Percentiles rank a stretch among this genome's conserved stretches.
phyloP scores from a whole-genome alignment of 1,140 invertebrate genomes.

The Phocides pigmalion region DNA sequence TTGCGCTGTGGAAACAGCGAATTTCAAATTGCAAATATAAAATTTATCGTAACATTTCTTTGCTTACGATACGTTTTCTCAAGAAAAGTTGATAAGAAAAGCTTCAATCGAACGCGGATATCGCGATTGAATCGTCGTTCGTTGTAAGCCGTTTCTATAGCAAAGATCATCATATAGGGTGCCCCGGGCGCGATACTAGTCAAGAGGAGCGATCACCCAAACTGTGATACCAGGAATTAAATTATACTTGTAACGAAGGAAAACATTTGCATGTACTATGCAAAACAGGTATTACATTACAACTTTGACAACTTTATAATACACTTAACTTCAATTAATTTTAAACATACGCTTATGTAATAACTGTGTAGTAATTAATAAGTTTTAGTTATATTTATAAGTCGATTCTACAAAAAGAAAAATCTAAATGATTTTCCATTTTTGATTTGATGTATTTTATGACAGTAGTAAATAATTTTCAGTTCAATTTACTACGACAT shows the following conservation, averaged over 20 bases:
- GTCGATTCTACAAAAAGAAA: too few species aligned
- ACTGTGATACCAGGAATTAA: constrained; percentile 45
- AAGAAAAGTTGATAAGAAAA: constrained; percentile 14
- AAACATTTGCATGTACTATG: too few species aligned
- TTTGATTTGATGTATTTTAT: too few species aligned
- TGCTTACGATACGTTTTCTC: background rate
- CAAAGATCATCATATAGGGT: constrained; percentile 62
- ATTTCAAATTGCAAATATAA: constrained; percentile 41
- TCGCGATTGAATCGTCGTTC: constrained; percentile 13
- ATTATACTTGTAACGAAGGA: constrained; percentile 37
- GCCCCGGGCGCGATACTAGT: constrained; percentile 64
- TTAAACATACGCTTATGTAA: too few species aligned
- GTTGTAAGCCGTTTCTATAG: constrained; percentile 33
- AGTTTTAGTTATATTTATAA: too few species aligned
- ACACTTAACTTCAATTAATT: too few species aligned
- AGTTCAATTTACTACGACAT: too few species aligned
- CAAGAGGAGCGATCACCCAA: constrained; percentile 73
- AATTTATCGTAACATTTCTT: constrained; percentile 1
- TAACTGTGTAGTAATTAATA: too few species aligned
- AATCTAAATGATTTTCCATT: too few species aligned
- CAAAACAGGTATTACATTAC: too few species aligned
- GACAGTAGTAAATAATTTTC: too few species aligned
- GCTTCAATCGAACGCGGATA: constrained; percentile 38
- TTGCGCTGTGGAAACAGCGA: constrained; percentile 60
- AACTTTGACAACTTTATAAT: too few species aligned